Base-by-base conservation (phyloP, 1,140 invertebrate genomes). In the Solen grandis region DNA sequence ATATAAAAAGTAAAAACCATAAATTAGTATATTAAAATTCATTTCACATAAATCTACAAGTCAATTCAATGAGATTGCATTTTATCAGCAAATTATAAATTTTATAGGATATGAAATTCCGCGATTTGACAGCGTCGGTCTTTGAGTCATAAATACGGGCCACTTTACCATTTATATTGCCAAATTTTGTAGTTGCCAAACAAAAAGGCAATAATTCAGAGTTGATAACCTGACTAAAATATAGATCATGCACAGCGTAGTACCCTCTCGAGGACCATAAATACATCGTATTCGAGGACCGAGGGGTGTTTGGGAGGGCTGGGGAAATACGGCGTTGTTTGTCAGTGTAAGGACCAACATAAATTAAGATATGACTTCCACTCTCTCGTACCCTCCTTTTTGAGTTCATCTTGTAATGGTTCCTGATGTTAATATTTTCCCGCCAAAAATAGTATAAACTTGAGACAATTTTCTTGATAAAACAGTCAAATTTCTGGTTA, bases 201-300 rank as follows among this genome's bases (percentile, higher is more conserved):
- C 65, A 72, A 72, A 70, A 80, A 80, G 59, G 77, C 50, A 80
- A 72, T 72, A 80, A 80, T 70, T 80, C 63, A 59, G 54, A 62
- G 69, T 80, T 80, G 68, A 80, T 72, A 80, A 72, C 63, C 69
- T 63, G 77, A 80, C 77, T 72, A 52, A 80, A 80, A 80, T 80
- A 79, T 79, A 35, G 41, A 25, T 25, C 41, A 31, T 27, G 62
- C 69, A 62, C 41, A 41, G 29, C 31, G 27, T 63, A 52, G 59
- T n/a, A 36, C 10, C 41, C 77, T 36, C 68, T 63, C 54, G 46
- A 50, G 46, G 57, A 73, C 57, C 52, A 80, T 80, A 80, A 80
- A 80, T 80, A 62, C 54, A 52, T 59, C 76, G 29, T 10, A 54
- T 50, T 68, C 38, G 65, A 60, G 65, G 76, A 31, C n/a, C 74